A percentile compares a stretch with the other conserved stretches of the same genome.
Conservation (phyloP, 2,888 invertebrate genomes). For the Drosophila hamatofila region DNA sequence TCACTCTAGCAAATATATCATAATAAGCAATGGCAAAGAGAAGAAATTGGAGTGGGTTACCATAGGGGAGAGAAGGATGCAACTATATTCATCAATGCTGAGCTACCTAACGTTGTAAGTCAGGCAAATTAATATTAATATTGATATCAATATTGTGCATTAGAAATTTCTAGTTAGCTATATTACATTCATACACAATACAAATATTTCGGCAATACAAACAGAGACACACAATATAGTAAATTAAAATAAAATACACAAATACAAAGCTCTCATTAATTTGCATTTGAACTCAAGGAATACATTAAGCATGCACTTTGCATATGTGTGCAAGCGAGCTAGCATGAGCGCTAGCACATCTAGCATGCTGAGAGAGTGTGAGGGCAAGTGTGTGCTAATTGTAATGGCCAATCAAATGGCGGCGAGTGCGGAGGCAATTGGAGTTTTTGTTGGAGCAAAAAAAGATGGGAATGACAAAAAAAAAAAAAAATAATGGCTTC, state of each 20-base stretch:
- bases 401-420: background rate
- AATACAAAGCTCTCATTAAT: background rate
- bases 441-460: background rate
- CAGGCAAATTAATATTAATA: constrained; percentile 23
- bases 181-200: background rate
- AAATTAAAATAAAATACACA: constrained; percentile 1
- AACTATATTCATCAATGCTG: constrained; percentile 21
- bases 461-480: background rate
- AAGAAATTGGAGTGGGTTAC: background rate
- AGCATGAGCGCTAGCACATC: background rate
- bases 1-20: constrained; percentile 33
- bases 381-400: too few species aligned
- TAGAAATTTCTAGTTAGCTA: background rate
- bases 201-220: background rate
- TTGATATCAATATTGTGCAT: constrained; percentile 11
- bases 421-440: background rate
- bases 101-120: constrained; percentile 15
- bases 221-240: background rate
- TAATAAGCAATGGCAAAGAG: constrained; percentile 36
- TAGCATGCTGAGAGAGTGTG: background rate
- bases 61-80: background rate
- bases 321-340: background rate
- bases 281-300: background rate
- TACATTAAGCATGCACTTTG: background rate
- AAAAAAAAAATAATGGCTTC: background rate